phyloP scores from a whole-genome alignment of 2,113 vertebrate genomes.

The Zosterops borbonicus region DNA sequence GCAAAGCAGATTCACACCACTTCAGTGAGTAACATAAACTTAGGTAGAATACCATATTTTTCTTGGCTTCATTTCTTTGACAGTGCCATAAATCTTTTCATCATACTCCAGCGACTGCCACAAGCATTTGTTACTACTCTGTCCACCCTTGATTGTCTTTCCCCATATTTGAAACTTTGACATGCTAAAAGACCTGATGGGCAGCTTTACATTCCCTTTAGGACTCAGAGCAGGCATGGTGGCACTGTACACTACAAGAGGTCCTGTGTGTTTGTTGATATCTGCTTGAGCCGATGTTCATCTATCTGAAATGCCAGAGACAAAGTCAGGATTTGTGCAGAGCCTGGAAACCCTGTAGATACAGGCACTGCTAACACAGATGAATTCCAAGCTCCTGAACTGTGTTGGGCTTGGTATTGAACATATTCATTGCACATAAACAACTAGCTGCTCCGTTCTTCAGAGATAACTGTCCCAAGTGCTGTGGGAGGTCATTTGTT shows the following conservation, averaged over 20 bases:
- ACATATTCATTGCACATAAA: background rate
- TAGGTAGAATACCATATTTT: background rate
- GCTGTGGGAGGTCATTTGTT: background rate
- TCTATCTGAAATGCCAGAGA: background rate
- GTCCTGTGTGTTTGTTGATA: background rate
- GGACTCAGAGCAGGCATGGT: background rate
- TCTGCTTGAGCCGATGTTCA: background rate
- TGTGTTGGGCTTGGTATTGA: rapidly evolving
- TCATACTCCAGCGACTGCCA: background rate
- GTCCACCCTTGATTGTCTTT: background rate
- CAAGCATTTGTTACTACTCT: background rate
- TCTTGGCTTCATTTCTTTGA: background rate
- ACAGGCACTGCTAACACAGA: background rate
- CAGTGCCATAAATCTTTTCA: background rate
- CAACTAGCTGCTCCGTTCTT: background rate
- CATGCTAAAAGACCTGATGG: background rate
- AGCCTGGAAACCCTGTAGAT: background rate
- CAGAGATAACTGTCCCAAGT: background rate
- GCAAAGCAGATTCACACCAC: rapidly evolving
- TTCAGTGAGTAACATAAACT: background rate
- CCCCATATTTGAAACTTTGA: background rate
- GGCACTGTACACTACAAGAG: background rate
- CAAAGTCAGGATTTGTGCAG: background rate
- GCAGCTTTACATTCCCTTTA: background rate
- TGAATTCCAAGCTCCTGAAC: background rate